These are phyloP conservation scores for Pelochelys cantorii DNA, from an alignment of 2,797 vertebrate species.

Conservation along the genomic window DNA sequence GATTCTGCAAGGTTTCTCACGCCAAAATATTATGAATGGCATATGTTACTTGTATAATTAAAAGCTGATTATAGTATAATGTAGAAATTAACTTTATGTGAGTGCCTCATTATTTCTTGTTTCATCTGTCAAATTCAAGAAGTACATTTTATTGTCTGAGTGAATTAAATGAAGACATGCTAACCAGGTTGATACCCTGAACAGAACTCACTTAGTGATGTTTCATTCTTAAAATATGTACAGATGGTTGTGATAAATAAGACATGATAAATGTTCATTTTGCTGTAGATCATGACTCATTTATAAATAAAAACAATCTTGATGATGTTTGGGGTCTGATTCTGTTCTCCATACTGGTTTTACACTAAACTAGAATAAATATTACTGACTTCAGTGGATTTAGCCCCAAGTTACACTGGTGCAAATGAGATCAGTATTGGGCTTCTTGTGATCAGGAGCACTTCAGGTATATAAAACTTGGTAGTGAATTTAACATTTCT, in stretches of 20 bases:
- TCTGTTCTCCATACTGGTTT: neutral
- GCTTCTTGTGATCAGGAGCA: neutral
- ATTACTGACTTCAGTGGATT: rapidly evolving
- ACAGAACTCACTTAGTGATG: slow-evolving; percentile 47
- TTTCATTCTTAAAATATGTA: slow-evolving; percentile 64
- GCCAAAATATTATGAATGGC: slow-evolving; percentile 66
- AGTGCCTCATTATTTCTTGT: slow-evolving; percentile 80
- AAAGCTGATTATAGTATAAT: slow-evolving; percentile 78
- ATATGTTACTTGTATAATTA: slow-evolving; percentile 79
- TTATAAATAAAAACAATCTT: slow-evolving; percentile 65
- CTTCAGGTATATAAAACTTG: neutral
- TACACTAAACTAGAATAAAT: neutral
- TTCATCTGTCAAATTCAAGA: slow-evolving; percentile 76
- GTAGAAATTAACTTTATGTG: slow-evolving; percentile 78
- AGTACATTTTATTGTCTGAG: slow-evolving; percentile 70
- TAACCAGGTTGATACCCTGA: slow-evolving; percentile 70
- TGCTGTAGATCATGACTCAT: slow-evolving; percentile 33
- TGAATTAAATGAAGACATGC: slow-evolving; percentile 65
- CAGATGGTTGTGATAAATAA: slow-evolving; percentile 70
- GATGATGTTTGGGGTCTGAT: slow-evolving; percentile 31
- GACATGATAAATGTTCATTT: slow-evolving; percentile 48
- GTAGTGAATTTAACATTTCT: neutral
- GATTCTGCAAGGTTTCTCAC: slow-evolving; percentile 61
- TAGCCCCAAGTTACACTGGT: neutral
- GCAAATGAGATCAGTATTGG: neutral